Conservation (phyloP, 2,113 vertebrate genomes). For the Petromus typicus region DNA sequence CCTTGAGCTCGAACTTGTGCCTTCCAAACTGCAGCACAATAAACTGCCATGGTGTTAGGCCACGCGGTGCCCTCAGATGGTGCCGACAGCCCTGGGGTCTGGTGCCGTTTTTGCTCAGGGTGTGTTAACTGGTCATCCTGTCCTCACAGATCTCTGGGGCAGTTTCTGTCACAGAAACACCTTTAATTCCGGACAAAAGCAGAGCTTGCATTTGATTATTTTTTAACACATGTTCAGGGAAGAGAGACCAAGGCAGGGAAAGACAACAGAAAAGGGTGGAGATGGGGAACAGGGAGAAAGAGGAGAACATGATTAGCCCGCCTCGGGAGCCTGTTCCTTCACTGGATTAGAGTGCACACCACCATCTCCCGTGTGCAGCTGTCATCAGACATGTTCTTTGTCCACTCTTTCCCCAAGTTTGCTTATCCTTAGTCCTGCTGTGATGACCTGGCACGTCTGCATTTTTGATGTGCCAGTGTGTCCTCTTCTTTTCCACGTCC, state of each 20-base stretch:
- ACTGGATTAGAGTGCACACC: neutral
- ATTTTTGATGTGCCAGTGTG: neutral
- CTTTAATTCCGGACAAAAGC: no score
- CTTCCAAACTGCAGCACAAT: no score
- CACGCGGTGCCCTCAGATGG: neutral
- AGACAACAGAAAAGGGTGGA: neutral
- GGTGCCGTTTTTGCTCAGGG: no score
- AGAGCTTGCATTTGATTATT: no score
- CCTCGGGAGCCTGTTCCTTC: rapidly evolving
- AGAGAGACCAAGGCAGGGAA: neutral
- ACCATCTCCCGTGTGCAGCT: rapidly evolving
- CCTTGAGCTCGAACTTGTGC: neutral
- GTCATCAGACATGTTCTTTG: rapidly evolving
- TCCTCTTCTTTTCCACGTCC: neutral
- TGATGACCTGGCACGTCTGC: neutral
- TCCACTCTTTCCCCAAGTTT: neutral
- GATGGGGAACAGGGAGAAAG: neutral
- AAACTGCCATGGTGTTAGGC: neutral
- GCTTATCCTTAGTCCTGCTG: neutral
- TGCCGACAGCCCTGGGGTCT: rapidly evolving
- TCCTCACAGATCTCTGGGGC: neutral
- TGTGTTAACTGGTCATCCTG: rapidly evolving
- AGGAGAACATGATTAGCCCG: rapidly evolving
- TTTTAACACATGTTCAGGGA: neutral
- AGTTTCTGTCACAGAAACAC: neutral